These are phyloP conservation scores for Schizopygopsis malacanthus DNA, from an alignment of 2,797 vertebrate species.

Conservation along the genomic window DNA sequence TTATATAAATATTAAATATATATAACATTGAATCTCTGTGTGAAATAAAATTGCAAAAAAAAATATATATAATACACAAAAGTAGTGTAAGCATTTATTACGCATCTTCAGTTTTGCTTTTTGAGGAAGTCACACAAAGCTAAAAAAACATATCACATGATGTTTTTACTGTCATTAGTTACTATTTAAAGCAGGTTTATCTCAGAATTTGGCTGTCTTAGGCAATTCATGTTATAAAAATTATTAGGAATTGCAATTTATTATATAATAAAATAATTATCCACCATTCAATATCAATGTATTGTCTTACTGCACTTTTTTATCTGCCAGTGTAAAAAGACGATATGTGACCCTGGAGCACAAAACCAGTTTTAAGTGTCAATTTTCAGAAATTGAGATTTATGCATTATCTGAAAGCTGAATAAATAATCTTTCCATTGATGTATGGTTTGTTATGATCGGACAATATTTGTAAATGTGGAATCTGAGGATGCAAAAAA, in stretches of 20 bases:
- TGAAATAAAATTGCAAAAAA: neutral
- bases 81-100: neutral
- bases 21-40: neutral
- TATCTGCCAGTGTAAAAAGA: neutral
- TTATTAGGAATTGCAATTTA: neutral
- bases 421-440: too few relatives aligned
- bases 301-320: neutral
- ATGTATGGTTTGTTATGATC: too few relatives aligned
- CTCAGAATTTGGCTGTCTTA: neutral
- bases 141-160: neutral
- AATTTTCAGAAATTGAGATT: too few relatives aligned
- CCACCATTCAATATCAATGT: neutral
- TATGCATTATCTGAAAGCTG: too few relatives aligned
- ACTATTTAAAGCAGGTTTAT: neutral
- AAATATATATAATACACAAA: neutral
- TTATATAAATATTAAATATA: neutral
- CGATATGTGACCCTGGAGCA: too few relatives aligned
- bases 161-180: neutral
- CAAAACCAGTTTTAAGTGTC: too few relatives aligned
- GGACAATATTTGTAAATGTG: too few relatives aligned
- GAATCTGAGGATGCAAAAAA: too few relatives aligned
- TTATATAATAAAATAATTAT: neutral
- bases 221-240: neutral
- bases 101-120: neutral
- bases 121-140: neutral